phyloP scores from a whole-genome alignment of 2,797 vertebrate genomes.

The Phylloscopus collybita region DNA sequence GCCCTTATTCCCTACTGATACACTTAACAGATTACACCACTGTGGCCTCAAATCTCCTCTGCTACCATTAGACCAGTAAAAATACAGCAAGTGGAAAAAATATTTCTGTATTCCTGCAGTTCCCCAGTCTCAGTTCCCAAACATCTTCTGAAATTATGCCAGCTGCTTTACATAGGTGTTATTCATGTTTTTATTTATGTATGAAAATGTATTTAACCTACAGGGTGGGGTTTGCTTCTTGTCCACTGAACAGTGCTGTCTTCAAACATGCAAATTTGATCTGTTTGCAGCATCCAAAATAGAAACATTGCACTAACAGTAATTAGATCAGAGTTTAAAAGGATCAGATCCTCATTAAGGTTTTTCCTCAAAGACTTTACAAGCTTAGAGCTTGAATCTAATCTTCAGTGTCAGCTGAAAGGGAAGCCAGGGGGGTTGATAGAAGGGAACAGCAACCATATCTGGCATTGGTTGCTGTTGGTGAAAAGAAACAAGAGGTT shows the following conservation, averaged over 20 bases:
- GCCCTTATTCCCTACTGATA: not conserved
- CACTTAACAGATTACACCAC: not conserved
- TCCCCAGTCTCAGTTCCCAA: conserved; percentile 15
- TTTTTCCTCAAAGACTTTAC: conserved; percentile 72
- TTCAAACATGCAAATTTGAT: conserved; percentile 57
- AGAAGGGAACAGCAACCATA: not conserved
- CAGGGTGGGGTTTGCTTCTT: conserved; percentile 22
- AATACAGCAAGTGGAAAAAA: not conserved
- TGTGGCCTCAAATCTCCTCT: conserved; percentile 7
- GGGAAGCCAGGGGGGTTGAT: conserved; percentile 6
- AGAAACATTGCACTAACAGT: conserved; percentile 68
- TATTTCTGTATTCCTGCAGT: not conserved
- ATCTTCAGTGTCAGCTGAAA: conserved; percentile 67
- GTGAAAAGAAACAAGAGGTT: conserved; percentile 16
- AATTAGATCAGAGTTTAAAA: conserved; percentile 75
- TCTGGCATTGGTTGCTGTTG: not conserved
- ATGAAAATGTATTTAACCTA: conserved; percentile 59
- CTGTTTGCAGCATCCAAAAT: conserved; percentile 60
- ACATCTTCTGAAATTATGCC: conserved; percentile 67
- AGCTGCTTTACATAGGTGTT: conserved; percentile 54
- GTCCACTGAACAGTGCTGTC: not conserved
- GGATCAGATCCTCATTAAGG: conserved; percentile 73
- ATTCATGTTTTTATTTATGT: conserved; percentile 46
- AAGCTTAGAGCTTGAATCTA: conserved; percentile 67
- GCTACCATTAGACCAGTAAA: not conserved